phyloP scores from a whole-genome alignment of 2,113 vertebrate species.

The Maccullochella peelii region DNA sequence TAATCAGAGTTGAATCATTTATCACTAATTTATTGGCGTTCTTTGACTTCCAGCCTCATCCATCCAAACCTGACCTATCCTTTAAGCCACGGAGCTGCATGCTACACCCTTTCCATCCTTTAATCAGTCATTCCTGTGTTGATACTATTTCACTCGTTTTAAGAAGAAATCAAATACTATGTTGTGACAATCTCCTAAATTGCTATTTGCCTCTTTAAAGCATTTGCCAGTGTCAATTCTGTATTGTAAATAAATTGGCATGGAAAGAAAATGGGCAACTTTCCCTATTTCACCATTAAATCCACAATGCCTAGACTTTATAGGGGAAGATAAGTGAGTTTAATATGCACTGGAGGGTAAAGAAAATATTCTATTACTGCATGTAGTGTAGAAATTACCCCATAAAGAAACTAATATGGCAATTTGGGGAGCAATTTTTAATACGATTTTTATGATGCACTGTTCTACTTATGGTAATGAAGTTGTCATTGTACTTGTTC shows the following conservation, averaged over 20 bases:
- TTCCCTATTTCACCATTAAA: conserved; percentile 77
- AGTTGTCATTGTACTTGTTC: conserved; percentile 99
- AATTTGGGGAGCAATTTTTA: conserved; percentile 99
- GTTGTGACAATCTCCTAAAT: conserved; percentile 26
- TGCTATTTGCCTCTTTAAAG: conserved; percentile 27
- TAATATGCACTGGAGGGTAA: conserved; percentile 99
- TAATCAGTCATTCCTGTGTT: conserved; percentile 21
- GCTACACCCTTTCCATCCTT: conserved; percentile 20
- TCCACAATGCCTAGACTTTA: conserved; percentile 92
- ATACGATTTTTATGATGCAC: conserved; percentile 99
- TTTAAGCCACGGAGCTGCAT: conserved; percentile 33
- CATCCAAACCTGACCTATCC: conserved; percentile 69
- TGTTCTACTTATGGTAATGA: conserved; percentile 99
- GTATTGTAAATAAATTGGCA: conserved; percentile 62
- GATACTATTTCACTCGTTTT: conserved; percentile 1
- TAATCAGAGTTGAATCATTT: conserved; percentile 97
- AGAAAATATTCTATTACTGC: conserved; percentile 99
- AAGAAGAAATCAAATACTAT: conserved; percentile 30
- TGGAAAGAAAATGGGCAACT: conserved; percentile 67
- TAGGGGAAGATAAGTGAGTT: conserved; percentile 99
- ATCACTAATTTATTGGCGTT: conserved; percentile 97
- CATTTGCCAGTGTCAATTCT: conserved; percentile 39
- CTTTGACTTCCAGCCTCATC: conserved; percentile 82
- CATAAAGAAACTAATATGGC: conserved; percentile 99
- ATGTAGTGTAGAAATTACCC: conserved; percentile 97